A percentile compares a stretch with the other conserved stretches of the same genome.
Conservation (phyloP, 1,140 invertebrate genomes). For the Ceratosolen fusciceps region DNA sequence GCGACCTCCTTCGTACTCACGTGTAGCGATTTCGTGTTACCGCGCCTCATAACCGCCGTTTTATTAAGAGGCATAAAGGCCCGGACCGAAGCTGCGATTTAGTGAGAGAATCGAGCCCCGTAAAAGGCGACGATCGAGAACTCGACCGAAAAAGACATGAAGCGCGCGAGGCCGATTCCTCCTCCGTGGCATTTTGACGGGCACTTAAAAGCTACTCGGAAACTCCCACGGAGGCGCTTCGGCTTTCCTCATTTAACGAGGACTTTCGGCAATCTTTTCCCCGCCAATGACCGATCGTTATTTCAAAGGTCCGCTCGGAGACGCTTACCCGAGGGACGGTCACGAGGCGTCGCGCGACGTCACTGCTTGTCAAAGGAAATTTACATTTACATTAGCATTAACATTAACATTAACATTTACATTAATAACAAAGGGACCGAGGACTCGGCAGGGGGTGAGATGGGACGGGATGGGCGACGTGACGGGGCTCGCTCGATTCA, state of each 20-base stretch:
- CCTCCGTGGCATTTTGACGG: slow-evolving; percentile 3
- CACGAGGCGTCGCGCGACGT: too few species aligned
- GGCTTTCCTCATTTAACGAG: slow-evolving; percentile 25
- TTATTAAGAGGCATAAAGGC: slow-evolving; percentile 34
- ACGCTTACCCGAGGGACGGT: background rate
- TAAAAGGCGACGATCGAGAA: slow-evolving; percentile 4
- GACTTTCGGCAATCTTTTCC: slow-evolving; percentile 10
- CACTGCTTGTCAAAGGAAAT: too few species aligned
- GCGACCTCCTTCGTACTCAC: background rate
- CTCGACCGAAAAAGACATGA: slow-evolving; percentile 4
- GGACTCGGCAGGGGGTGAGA: too few species aligned
- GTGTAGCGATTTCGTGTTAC: background rate
- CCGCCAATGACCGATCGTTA: slow-evolving; percentile 20
- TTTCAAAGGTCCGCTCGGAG: slow-evolving; percentile 16
- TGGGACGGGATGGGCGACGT: too few species aligned
- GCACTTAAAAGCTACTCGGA: slow-evolving; percentile 41
- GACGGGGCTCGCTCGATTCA: background rate
- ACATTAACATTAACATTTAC: too few species aligned
- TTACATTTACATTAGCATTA: too few species aligned
- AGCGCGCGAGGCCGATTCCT: background rate
- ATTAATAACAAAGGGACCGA: too few species aligned
- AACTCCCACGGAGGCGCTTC: background rate
- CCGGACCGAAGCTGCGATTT: background rate
- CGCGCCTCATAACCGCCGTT: slow-evolving; percentile 30
- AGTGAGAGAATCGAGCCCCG: slow-evolving; percentile 12